Evolutionary conservation across 1,140 invertebrate genomes (phyloP).

Genomic region (Vanessa tameamea): DNA sequence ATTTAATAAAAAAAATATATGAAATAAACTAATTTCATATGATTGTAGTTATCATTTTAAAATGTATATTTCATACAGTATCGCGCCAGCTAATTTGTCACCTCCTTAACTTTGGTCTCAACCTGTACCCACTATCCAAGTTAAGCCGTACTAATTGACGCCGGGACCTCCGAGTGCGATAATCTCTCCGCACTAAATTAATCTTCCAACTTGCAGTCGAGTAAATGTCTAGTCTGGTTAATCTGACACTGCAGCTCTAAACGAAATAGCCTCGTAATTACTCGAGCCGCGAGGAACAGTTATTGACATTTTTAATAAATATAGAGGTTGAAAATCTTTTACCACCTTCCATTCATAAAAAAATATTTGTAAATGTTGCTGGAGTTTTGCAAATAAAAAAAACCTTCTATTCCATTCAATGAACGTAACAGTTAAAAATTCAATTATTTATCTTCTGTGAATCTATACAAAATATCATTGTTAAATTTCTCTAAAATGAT

Average conservation of each 20-base stretch:
- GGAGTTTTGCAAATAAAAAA: no score
- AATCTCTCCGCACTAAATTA: slow-evolving; percentile 30
- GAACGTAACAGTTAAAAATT: neutral
- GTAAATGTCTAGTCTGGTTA: slow-evolving; percentile 24
- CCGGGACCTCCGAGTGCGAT: slow-evolving; percentile 15
- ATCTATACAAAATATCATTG: neutral
- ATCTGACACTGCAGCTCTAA: slow-evolving; percentile 29
- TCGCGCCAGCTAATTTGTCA: slow-evolving; percentile 1
- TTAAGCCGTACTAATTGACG: slow-evolving; percentile 31
- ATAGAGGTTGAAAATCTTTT: no score
- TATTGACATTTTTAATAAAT: neutral
- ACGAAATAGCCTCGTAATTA: slow-evolving; percentile 11
- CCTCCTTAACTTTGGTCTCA: neutral
- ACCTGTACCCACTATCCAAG: slow-evolving; percentile 11
- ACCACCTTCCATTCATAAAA: no score
- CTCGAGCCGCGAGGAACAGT: neutral
- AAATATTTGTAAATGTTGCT: no score
- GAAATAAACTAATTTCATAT: no score
- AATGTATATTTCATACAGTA: neutral
- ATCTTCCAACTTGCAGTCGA: slow-evolving; percentile 29
- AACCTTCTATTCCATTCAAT: neutral
- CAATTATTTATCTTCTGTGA: no score
- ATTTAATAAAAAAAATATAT: no score
- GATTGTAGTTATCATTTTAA: no score
- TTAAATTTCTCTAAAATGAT: neutral